These are phyloP conservation scores for Sturnus vulgaris DNA, from an alignment of 2,113 vertebrate genomes.

Conservation along the genomic window DNA sequence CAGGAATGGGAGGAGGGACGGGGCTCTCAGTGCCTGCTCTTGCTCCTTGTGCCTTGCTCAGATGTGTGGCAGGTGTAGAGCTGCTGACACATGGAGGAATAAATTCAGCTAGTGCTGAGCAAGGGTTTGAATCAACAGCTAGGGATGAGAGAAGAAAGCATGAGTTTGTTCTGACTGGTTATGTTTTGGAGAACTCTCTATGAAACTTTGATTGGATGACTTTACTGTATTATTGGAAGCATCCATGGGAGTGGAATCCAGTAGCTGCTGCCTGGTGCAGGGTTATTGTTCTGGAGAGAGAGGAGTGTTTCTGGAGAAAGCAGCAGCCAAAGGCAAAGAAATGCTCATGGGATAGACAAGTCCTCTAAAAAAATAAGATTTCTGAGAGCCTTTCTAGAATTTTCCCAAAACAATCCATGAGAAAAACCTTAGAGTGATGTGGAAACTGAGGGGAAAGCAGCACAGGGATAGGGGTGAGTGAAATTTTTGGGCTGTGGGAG, in stretches of 20 bases:
- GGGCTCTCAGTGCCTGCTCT: not conserved
- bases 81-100: not conserved
- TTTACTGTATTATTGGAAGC: not conserved
- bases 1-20: not conserved
- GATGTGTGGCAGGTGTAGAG: not conserved
- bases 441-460: not conserved
- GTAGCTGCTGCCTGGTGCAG: not conserved
- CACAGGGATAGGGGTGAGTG: not conserved
- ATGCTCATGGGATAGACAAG: rapidly evolving
- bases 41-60: not conserved
- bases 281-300: not conserved
- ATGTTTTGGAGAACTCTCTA: not conserved
- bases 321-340: not conserved
- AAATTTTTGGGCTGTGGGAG: not conserved
- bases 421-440: not conserved
- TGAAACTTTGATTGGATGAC: not conserved
- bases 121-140: not conserved
- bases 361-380: not conserved
- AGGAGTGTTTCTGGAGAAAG: not conserved
- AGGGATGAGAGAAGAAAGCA: not conserved
- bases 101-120: not conserved
- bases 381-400: not conserved
- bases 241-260: not conserved
- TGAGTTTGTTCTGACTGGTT: not conserved
- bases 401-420: not conserved